phyloP scores from a whole-genome alignment of 2,888 invertebrate genomes.

The Drosophila villosipedis region DNA sequence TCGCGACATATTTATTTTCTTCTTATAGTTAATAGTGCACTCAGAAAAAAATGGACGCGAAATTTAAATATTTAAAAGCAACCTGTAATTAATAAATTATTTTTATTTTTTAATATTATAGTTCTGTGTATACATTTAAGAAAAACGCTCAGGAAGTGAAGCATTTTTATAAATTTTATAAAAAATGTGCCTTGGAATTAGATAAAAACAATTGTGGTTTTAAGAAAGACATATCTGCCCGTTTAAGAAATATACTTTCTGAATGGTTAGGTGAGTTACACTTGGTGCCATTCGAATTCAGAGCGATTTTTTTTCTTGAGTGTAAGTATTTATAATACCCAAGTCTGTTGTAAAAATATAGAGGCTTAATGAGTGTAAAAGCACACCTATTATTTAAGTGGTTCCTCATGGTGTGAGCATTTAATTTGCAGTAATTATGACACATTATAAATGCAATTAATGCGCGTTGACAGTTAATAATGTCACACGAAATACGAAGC shows the following conservation, averaged over 20 bases:
- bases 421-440: constrained; percentile 74
- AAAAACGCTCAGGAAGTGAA: too few species aligned
- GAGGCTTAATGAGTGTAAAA: constrained; percentile 21
- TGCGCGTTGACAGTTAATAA: constrained; percentile 69
- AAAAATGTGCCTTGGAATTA: too few species aligned
- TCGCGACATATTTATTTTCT: background rate
- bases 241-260: too few species aligned
- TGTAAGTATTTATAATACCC: background rate
- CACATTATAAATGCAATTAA: constrained; percentile 75
- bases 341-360: constrained; percentile 4
- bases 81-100: background rate
- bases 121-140: too few species aligned
- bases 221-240: too few species aligned
- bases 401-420: constrained; percentile 26
- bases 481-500: constrained; percentile 54
- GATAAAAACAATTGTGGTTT: too few species aligned
- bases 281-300: background rate
- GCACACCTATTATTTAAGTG: constrained; percentile 16
- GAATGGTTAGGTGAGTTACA: background rate
- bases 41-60: background rate
- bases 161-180: too few species aligned
- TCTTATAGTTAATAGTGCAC: background rate
- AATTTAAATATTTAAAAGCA: background rate
- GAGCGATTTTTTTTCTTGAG: background rate
- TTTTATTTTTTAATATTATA: too few species aligned